phyloP scores from a whole-genome alignment of 2,113 vertebrate species.

The Mustela nigripes region DNA sequence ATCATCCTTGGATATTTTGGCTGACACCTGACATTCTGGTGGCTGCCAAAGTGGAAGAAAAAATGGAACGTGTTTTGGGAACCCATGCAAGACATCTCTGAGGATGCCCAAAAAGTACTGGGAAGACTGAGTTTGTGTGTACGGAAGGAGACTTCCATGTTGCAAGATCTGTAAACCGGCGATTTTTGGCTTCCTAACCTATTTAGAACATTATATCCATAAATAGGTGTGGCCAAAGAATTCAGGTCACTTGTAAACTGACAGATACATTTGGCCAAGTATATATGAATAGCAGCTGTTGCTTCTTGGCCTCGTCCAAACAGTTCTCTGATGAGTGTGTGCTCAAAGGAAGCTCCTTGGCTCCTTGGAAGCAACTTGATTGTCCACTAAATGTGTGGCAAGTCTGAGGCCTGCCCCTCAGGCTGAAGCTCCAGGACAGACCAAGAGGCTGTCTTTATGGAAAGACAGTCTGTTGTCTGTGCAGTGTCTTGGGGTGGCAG shows the following conservation, averaged over 20 bases:
- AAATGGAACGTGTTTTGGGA: neutral
- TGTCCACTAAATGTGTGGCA: neutral
- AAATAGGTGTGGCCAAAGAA: neutral
- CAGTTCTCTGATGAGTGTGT: neutral
- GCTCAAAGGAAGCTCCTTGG: neutral
- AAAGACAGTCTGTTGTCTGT: neutral
- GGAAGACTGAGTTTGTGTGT: neutral
- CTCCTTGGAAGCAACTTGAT: neutral
- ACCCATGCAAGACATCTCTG: neutral
- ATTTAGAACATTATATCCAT: neutral
- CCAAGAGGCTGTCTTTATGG: neutral
- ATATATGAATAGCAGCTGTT: neutral
- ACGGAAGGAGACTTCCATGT: neutral
- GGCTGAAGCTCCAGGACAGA: neutral
- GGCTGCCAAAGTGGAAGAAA: neutral
- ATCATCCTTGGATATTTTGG: neutral
- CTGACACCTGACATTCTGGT: neutral
- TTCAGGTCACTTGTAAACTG: neutral
- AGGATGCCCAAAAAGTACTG: neutral
- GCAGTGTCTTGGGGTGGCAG: neutral
- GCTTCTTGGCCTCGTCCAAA: neutral
- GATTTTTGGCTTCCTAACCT: neutral
- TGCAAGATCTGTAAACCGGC: neutral
- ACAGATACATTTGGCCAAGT: neutral
- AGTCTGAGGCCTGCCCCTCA: neutral